Evolutionary conservation across 37 sponge, comb jelly and placozoan species (phyloP).

Genomic region (Petrosia ficiformis): DNA sequence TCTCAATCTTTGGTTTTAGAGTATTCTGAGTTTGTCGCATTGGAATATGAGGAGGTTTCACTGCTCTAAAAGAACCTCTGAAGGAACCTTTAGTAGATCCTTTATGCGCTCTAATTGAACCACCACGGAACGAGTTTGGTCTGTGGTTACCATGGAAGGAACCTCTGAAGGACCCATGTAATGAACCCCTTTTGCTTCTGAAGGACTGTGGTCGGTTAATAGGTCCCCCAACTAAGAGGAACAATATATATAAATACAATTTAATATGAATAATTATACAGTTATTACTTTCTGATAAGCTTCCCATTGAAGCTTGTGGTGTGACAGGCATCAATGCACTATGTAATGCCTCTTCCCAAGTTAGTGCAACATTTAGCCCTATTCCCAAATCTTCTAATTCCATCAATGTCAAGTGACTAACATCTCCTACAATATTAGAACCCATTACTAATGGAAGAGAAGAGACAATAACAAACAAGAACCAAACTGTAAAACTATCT

Average conservation of each 20-base stretch:
- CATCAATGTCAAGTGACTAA: conserved; percentile 22
- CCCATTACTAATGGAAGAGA: conserved; percentile 5
- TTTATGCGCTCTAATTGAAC: conserved; percentile 9
- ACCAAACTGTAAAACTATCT: not conserved
- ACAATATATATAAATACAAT: conserved; percentile 1
- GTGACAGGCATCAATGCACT: conserved; percentile 89
- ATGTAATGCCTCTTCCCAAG: conserved; percentile 88
- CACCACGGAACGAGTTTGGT: conserved; percentile 42
- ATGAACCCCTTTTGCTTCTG: conserved; percentile 33
- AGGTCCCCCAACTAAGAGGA: not conserved
- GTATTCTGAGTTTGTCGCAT: not conserved
- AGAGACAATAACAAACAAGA: not conserved
- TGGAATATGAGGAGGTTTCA: conserved; percentile 26
- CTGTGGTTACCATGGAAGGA: conserved; percentile 54
- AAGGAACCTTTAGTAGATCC: conserved; percentile 34
- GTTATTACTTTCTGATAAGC: conserved; percentile 67
- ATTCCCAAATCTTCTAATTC: conserved; percentile 78
- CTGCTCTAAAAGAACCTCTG: conserved; percentile 79
- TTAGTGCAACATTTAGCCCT: conserved; percentile 65
- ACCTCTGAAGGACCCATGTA: conserved; percentile 53
- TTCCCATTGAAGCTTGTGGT: conserved; percentile 74
- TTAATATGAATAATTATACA: not conserved
- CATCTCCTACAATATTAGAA: conserved; percentile 40
- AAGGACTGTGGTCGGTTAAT: conserved; percentile 27
- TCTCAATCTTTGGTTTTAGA: conserved; percentile 64